A percentile compares a stretch with the other conserved stretches of the same genome.
Conservation (phyloP, 2,797 vertebrate species). For the Sciurus carolinensis region DNA sequence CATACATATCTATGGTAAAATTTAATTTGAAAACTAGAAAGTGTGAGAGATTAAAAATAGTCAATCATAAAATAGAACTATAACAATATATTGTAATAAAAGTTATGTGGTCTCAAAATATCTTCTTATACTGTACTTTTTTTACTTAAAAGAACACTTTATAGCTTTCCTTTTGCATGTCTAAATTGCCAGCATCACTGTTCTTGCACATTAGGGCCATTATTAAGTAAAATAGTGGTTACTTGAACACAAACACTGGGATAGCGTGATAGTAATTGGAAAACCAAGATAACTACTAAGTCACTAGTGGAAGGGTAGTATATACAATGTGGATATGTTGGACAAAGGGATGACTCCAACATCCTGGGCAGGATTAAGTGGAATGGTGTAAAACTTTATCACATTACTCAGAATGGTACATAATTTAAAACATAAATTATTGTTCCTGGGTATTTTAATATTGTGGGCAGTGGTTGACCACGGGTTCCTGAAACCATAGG, state of each 20-base stretch:
- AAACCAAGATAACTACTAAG: neutral
- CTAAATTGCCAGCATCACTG: neutral
- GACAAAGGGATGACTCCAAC: neutral
- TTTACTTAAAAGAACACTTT: neutral
- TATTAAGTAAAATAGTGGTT: constrained; percentile 15
- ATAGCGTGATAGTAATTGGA: neutral
- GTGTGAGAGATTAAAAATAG: neutral
- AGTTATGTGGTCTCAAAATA: neutral
- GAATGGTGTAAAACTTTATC: neutral
- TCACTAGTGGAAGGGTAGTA: neutral
- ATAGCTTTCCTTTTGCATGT: neutral
- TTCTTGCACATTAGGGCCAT: neutral
- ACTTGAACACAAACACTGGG: neutral
- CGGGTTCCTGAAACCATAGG: neutral
- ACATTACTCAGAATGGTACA: neutral
- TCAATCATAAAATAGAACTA: neutral
- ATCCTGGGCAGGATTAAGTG: neutral
- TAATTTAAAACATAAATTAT: neutral
- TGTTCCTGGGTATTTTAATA: neutral
- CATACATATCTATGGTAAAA: neutral
- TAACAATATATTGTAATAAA: neutral
- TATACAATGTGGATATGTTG: neutral
- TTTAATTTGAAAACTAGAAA: neutral
- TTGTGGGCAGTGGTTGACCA: neutral
- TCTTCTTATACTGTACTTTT: neutral